Conservation (phyloP, 2,113 vertebrate genomes). For the Psilopsiagon aymara region DNA sequence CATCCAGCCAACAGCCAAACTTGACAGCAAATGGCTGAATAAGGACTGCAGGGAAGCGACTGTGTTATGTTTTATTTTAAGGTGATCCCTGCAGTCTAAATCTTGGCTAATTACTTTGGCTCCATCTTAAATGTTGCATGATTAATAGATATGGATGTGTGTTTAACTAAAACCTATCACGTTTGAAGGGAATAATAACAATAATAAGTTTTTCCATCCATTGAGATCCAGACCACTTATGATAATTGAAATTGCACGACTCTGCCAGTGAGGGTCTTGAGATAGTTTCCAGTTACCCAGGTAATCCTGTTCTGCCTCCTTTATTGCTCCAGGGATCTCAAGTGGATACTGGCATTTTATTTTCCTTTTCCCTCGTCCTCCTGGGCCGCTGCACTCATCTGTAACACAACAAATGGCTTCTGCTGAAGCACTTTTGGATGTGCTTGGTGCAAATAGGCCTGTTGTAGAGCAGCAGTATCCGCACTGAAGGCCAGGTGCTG, state of each 20-base stretch:
- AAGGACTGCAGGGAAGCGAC: background rate
- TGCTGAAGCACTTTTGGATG: background rate
- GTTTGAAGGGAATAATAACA: conserved; percentile 65
- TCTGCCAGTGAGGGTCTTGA: conserved; percentile 41
- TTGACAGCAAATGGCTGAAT: background rate
- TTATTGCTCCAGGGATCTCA: conserved; percentile 50
- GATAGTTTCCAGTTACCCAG: conserved; percentile 45
- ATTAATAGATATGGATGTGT: conserved; percentile 46
- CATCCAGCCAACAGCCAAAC: background rate
- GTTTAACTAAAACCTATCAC: conserved; percentile 60
- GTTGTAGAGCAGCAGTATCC: fast-evolving
- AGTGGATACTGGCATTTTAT: conserved; percentile 8
- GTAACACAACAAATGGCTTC: background rate
- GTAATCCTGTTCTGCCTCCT: conserved; percentile 46
- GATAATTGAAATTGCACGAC: conserved; percentile 61
- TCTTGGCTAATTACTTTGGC: conserved; percentile 52
- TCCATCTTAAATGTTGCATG: conserved; percentile 8
- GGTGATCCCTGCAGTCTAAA: conserved; percentile 40
- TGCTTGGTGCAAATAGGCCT: fast-evolving
- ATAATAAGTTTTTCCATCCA: conserved; percentile 67
- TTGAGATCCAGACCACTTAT: conserved; percentile 64
- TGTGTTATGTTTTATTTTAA: conserved; percentile 12
- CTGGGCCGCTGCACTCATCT: background rate
- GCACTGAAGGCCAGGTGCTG: fast-evolving
- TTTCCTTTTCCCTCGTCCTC: background rate